Conservation (phyloP, 2,888 invertebrate species). For the Trissolcus japonicus region DNA sequence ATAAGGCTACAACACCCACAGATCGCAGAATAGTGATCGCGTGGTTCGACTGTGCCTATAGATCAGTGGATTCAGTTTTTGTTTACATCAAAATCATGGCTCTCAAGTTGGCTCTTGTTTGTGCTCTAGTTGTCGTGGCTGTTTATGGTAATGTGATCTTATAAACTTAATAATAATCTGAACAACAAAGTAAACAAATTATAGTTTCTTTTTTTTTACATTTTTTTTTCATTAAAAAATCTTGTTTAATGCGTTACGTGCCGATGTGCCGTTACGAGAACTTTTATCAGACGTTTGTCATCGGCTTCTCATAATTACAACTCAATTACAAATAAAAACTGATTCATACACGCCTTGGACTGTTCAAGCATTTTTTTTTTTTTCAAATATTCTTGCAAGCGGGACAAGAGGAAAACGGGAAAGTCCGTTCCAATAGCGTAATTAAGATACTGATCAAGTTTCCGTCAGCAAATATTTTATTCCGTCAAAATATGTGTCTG, state of each 20-base stretch:
- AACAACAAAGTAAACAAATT: background rate
- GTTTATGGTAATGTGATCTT: constrained; percentile 14
- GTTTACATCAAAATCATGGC: constrained; percentile 27
- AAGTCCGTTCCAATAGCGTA: constrained; percentile 8
- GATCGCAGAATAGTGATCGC: constrained; percentile 45
- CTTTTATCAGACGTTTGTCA: constrained; percentile 15
- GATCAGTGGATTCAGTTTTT: constrained; percentile 26
- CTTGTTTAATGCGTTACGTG: background rate
- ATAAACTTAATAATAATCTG: background rate
- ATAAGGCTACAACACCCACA: constrained; percentile 48
- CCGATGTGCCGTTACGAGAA: background rate
- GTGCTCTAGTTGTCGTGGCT: constrained; percentile 10
- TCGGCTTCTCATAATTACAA: constrained; percentile 12
- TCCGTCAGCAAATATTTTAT: background rate
- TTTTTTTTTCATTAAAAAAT: constrained; percentile 3
- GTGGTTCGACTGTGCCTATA: constrained; percentile 28
- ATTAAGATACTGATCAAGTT: constrained; percentile 10
- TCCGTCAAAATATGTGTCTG: no score
- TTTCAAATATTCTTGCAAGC: constrained; percentile 1
- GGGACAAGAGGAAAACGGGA: constrained; percentile 2
- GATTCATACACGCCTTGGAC: constrained; percentile 24
- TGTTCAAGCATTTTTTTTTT: constrained; percentile 2
- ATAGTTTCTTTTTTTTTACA: background rate
- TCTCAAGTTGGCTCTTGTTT: constrained; percentile 17
- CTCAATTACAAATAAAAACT: constrained; percentile 24